These are phyloP conservation scores for Lamellibrachia satsuma DNA, from an alignment of 2,888 invertebrate species.

Conservation along the genomic window DNA sequence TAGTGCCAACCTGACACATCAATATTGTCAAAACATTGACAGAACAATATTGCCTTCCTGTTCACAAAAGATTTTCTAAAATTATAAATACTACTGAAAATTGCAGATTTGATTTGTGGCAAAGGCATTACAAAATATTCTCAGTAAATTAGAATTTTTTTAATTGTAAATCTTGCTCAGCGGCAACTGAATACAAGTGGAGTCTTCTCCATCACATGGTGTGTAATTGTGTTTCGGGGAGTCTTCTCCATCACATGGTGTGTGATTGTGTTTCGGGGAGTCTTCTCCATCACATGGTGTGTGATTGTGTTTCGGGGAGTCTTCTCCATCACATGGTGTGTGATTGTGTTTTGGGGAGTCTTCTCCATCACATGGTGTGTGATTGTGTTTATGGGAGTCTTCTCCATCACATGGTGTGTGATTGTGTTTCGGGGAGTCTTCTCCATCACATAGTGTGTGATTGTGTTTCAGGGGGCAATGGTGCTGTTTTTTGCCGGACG, in stretches of 20 bases:
- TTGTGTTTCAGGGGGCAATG: conserved; percentile 79
- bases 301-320: conserved; percentile 72
- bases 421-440: neutral
- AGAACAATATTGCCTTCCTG: no score
- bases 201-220: neutral
- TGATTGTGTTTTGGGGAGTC: conserved; percentile 72
- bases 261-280: conserved; percentile 72
- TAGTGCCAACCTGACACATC: neutral
- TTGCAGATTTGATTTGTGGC: no score
- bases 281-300: neutral
- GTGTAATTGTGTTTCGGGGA: conserved; percentile 70
- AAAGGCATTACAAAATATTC: neutral
- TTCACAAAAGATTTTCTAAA: neutral
- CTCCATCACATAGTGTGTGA: neutral
- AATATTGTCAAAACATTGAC: no score
- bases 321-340: neutral
- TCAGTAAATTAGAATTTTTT: neutral
- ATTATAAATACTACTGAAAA: neutral
- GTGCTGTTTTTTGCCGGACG: conserved; percentile 91
- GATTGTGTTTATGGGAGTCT: conserved; percentile 72
- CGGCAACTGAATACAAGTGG: neutral
- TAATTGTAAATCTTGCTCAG: neutral
- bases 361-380: neutral
- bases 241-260: conserved; percentile 55
- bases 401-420: neutral